Conservation (phyloP, 2,888 invertebrate genomes). For the Apoda limacodes region DNA sequence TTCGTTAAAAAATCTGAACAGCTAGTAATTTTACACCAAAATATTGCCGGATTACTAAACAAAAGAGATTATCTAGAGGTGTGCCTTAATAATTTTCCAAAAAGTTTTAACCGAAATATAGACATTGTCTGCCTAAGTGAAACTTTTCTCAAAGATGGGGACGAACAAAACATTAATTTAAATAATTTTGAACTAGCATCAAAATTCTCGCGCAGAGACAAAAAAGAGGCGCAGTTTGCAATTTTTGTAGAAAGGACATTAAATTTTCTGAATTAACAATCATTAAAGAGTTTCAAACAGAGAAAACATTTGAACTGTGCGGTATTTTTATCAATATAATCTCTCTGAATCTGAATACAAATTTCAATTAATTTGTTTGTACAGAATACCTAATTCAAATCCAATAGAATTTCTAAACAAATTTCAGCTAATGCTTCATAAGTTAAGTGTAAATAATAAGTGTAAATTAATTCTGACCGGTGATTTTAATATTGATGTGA, state of each 20-base stretch:
- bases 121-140: conserved; percentile 11
- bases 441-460: no score
- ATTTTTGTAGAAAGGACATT: conserved; percentile 2
- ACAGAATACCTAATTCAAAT: no score
- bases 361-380: no score
- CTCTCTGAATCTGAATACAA: no score
- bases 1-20: no score
- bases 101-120: background rate
- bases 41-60: conserved; percentile 8
- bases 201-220: background rate
- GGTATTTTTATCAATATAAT: no score
- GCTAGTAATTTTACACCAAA: conserved; percentile 7
- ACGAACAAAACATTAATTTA: conserved; percentile 6
- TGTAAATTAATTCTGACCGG: no score
- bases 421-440: no score
- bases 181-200: conserved; percentile 5
- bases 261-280: conserved; percentile 1
- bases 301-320: conserved; percentile 8
- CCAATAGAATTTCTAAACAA: no score
- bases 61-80: conserved; percentile 8
- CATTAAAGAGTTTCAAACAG: no score
- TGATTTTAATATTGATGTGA: no score
- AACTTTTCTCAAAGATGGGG: conserved; percentile 10
- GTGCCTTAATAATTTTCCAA: conserved; percentile 2
- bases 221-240: conserved; percentile 6